Evolutionary conservation across 2,113 vertebrate genomes (phyloP).

Genomic region (Tricholaema leucomelas): DNA sequence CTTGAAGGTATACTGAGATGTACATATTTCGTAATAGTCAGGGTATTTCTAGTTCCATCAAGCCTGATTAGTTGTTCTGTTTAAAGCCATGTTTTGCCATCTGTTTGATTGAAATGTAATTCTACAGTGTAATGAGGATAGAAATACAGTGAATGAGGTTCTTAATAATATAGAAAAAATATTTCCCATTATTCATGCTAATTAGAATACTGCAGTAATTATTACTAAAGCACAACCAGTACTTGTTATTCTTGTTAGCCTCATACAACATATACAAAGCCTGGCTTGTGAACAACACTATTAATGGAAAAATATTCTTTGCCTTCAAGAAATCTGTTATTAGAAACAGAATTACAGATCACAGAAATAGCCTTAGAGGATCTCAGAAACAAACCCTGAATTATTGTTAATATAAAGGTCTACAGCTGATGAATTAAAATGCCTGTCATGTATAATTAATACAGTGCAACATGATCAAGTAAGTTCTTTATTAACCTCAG

Average conservation of each 20-base stretch:
- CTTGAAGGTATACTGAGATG: not conserved
- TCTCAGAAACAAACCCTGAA: not conserved
- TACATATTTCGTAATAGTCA: not conserved
- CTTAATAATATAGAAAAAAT: not conserved
- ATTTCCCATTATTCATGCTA: slow-evolving; percentile 3
- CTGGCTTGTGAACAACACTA: not conserved
- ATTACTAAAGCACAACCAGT: not conserved
- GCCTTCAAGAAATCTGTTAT: slow-evolving; percentile 9
- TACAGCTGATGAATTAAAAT: slow-evolving; percentile 24
- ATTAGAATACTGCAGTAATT: slow-evolving; percentile 10
- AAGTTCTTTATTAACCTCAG: slow-evolving; percentile 50
- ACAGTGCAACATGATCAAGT: slow-evolving; percentile 38
- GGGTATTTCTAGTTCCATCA: not conserved
- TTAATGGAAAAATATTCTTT: not conserved
- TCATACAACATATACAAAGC: not conserved
- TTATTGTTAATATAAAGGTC: slow-evolving; percentile 33
- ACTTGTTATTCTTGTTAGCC: not conserved
- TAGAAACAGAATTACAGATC: slow-evolving; percentile 40
- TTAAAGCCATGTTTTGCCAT: not conserved
- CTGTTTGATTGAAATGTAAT: not conserved
- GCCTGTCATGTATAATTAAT: slow-evolving; percentile 54
- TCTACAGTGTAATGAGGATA: not conserved
- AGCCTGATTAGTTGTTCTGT: not conserved
- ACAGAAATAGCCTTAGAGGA: not conserved
- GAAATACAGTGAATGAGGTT: not conserved